A percentile compares a stretch with the other conserved stretches of the same genome.
These are phyloP conservation scores for Ailuropoda melanoleuca DNA, from an alignment of 2,113 vertebrate species.

Conservation along the genomic window DNA sequence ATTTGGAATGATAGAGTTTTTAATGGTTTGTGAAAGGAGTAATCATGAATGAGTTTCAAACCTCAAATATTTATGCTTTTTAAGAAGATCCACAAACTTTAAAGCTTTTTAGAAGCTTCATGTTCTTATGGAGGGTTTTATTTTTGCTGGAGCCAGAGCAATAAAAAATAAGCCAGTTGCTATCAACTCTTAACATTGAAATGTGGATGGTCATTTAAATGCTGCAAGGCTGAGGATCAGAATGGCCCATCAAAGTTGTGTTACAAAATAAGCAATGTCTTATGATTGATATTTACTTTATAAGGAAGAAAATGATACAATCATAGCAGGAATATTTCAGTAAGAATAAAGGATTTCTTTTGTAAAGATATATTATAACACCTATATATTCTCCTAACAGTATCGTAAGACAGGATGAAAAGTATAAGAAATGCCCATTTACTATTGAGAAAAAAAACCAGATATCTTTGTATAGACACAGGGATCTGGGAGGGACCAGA, in stretches of 20 bases:
- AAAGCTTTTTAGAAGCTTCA: conserved; percentile 61
- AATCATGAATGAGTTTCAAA: conserved; percentile 62
- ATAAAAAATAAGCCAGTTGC: conserved; percentile 41
- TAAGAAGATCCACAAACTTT: conserved; percentile 62
- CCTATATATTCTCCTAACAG: neutral
- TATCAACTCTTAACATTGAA: neutral
- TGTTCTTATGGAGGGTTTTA: conserved; percentile 54
- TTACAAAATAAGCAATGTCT: neutral
- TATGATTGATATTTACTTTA: conserved; percentile 22
- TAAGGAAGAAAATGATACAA: neutral
- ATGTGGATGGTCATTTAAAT: neutral
- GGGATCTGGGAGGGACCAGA: neutral
- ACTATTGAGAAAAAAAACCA: neutral
- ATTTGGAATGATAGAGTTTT: conserved; percentile 50
- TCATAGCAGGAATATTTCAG: neutral
- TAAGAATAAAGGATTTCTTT: neutral
- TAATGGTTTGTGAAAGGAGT: conserved; percentile 61
- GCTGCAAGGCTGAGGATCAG: neutral
- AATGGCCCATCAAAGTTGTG: neutral
- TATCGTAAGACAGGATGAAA: neutral
- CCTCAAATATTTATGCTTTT: conserved; percentile 69
- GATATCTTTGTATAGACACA: neutral
- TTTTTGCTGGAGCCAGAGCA: conserved; percentile 52
- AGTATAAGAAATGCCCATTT: neutral
- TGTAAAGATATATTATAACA: neutral